These are phyloP conservation scores for Glomeris maerens DNA, from an alignment of 1,140 invertebrate genomes.

Conservation along the genomic window DNA sequence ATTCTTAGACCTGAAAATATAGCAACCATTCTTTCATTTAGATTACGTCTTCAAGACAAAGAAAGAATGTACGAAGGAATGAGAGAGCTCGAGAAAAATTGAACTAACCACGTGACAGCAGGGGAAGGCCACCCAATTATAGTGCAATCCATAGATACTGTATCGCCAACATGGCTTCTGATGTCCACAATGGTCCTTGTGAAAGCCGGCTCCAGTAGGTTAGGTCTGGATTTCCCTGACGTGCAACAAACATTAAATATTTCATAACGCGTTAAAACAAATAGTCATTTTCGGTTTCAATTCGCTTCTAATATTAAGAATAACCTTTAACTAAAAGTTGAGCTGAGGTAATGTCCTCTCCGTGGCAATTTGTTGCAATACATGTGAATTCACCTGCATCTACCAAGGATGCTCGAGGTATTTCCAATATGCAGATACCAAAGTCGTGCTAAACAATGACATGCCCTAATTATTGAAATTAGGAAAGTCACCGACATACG, in stretches of 20 bases:
- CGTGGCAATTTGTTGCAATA: slow-evolving; percentile 54
- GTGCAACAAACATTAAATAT: background rate
- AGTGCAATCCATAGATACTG: background rate
- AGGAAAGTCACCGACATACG: background rate
- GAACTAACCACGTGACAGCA: slow-evolving; percentile 8
- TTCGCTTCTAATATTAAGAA: background rate
- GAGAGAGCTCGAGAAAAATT: too few relatives aligned
- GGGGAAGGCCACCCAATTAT: slow-evolving; percentile 9
- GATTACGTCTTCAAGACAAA: too few relatives aligned
- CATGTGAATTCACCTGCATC: slow-evolving; percentile 36
- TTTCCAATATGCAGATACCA: slow-evolving; percentile 42
- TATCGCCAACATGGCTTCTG: background rate
- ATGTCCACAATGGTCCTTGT: slow-evolving; percentile 1
- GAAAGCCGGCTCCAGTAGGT: background rate
- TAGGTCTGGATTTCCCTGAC: background rate
- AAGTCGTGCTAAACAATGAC: slow-evolving; percentile 5
- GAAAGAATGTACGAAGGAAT: too few relatives aligned
- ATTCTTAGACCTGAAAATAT: background rate
- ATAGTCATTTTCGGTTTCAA: background rate
- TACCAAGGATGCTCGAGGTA: slow-evolving; percentile 36
- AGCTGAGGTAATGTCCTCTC: slow-evolving; percentile 48
- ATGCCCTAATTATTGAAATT: background rate
- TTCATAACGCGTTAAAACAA: background rate
- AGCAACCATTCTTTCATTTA: too few relatives aligned
- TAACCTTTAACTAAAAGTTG: slow-evolving; percentile 44